Conservation (phyloP, 2,113 vertebrate genomes). For the Otus sunia region DNA sequence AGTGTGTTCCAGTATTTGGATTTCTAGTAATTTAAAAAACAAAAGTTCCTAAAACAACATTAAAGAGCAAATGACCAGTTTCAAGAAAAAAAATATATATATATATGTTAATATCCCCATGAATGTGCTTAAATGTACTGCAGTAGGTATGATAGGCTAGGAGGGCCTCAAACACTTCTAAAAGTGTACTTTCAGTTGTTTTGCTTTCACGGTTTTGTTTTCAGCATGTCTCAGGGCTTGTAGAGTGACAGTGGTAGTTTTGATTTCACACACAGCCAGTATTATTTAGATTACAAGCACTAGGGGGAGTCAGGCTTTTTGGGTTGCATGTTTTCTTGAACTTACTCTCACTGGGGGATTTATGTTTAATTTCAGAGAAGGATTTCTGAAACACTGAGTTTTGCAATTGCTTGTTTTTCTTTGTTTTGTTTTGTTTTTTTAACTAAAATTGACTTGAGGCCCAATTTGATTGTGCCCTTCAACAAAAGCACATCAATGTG, state of each 20-base stretch:
- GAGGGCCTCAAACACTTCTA: neutral
- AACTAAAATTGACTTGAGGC: neutral
- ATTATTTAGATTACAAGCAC: neutral
- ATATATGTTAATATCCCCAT: neutral
- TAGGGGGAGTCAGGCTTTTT: slow-evolving; percentile 1
- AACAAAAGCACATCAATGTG: neutral
- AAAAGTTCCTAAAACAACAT: neutral
- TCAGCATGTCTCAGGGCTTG: neutral
- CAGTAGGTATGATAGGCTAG: neutral
- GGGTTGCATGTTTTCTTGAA: neutral
- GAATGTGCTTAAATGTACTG: neutral
- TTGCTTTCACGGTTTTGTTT: neutral
- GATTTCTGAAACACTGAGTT: neutral
- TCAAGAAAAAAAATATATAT: neutral
- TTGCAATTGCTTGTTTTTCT: neutral
- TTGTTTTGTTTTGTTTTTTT: neutral
- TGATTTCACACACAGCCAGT: neutral
- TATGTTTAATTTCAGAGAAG: neutral
- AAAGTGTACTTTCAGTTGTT: neutral
- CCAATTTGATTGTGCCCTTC: neutral
- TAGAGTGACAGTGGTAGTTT: neutral
- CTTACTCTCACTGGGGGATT: neutral
- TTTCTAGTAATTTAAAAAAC: neutral
- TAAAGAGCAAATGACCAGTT: neutral
- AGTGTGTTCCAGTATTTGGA: neutral